Conservation (phyloP, 2,888 invertebrate genomes). For the Drosophila algonquin region DNA sequence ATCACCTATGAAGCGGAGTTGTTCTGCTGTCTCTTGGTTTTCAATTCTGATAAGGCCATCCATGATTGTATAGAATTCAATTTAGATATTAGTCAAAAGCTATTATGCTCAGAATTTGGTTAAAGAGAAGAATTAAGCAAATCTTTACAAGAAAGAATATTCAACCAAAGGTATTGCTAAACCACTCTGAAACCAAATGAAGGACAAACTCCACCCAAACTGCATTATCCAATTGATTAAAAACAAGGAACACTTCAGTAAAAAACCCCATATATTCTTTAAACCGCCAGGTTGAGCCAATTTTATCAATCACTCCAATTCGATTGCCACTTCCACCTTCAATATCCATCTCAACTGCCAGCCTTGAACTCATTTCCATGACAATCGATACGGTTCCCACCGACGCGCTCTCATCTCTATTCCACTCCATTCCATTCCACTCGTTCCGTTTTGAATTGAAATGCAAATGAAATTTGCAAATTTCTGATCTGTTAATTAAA, state of each 20-base stretch:
- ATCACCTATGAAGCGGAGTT: too few species aligned
- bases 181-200: too few species aligned
- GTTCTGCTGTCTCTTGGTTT: too few species aligned
- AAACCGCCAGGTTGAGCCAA: neutral
- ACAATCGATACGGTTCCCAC: slow-evolving; percentile 26
- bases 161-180: too few species aligned
- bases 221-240: neutral
- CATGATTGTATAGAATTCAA: neutral
- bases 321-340: neutral
- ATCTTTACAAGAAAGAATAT: too few species aligned
- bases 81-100: neutral
- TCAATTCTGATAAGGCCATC: too few species aligned
- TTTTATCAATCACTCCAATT: neutral
- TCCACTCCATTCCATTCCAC: slow-evolving; percentile 18
- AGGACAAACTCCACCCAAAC: too few species aligned
- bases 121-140: too few species aligned
- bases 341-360: neutral
- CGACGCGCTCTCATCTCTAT: slow-evolving; percentile 13
- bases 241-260: neutral
- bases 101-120: too few species aligned
- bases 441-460: slow-evolving; percentile 25
- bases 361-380: slow-evolving; percentile 26
- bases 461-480: slow-evolving; percentile 60
- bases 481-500: slow-evolving; percentile 62
- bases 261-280: neutral